Base-by-base conservation (phyloP, 2,888 invertebrate genomes). In the Hydriomena furcata region DNA sequence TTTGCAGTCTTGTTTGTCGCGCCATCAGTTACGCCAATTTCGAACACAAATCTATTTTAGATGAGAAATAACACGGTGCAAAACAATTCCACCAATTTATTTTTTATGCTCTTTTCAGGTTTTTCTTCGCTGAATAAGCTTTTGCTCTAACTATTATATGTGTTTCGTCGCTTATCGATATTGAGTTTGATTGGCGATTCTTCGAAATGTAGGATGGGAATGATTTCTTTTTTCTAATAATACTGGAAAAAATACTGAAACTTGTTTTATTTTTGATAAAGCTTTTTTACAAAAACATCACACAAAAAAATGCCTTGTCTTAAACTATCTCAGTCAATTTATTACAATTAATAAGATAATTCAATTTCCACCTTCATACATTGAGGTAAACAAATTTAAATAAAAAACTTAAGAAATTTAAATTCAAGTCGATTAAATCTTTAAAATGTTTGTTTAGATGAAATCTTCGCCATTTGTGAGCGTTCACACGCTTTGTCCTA, bases 11-110 rank as follows among this genome's bases (percentile, higher is more conserved):
- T 51, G 52, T 51, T 55, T 42, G 55, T 42, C 53, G 31, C 50
- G 57, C 59, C 59, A 61, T 61, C 59, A 48, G 52, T 42, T 47
- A 34, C 47, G 52, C 61, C 59, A 58, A 58, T 59, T 50, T 52
- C 42, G 34, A 53, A 52, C 53, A 57, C 61, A 55, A 59, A 59
- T 59, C 55, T 57, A 54, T 52, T 57, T 53, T 43, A 45, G 53
- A 57, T 57, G 59, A 53, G 61, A 59, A 61, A 59, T 57, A 61
- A 45, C 37, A 46, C 47, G 10, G 55, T 45, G 45, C 40, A 43
- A 57, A 61, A 59, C 59, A 55, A 55, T 59, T 55, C 53, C 47
- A 59, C 52, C 47, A 55, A 54, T 54, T 57, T 55, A 36, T 55
- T 50, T 55, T 38, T 46, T 50, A 35, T 46, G 37, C 20, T 11